A percentile compares a stretch with the other conserved stretches of the same genome.
phyloP scores from a whole-genome alignment of 2,888 invertebrate species.

The Noctuana brunneofusca region DNA sequence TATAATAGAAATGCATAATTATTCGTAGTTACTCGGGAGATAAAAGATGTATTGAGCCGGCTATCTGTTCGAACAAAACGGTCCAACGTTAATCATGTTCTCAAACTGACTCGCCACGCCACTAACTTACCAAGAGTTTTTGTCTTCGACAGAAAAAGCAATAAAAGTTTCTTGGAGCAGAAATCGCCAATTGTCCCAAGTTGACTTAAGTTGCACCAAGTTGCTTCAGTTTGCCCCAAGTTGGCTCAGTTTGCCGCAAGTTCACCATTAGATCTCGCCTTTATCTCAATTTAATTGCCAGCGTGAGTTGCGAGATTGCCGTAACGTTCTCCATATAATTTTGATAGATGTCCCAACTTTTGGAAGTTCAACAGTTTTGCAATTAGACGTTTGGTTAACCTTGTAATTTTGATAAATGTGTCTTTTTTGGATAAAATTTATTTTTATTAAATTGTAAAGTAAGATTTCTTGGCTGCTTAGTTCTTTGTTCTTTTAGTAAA shows the following conservation, averaged over 20 bases:
- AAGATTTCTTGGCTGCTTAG: too few relatives aligned
- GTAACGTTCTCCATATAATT: slow-evolving; percentile 20
- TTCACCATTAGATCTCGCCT: slow-evolving; percentile 43
- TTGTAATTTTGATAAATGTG: slow-evolving; percentile 27
- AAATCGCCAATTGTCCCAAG: slow-evolving; percentile 65
- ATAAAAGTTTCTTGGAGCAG: slow-evolving; percentile 69
- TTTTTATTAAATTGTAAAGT: too few relatives aligned
- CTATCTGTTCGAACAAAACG: slow-evolving; percentile 15
- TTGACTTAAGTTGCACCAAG: slow-evolving; percentile 33
- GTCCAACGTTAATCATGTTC: slow-evolving; percentile 39
- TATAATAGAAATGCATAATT: too few relatives aligned
- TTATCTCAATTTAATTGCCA: slow-evolving; percentile 55
- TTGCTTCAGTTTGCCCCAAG: slow-evolving; percentile 55
- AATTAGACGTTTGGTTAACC: slow-evolving; percentile 25
- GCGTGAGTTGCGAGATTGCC: slow-evolving; percentile 42
- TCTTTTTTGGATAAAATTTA: background rate
- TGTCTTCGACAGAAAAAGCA: slow-evolving; percentile 53
- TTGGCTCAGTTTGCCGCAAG: slow-evolving; percentile 55
- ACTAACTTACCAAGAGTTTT: slow-evolving; percentile 37
- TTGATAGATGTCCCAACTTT: slow-evolving; percentile 28
- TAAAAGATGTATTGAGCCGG: background rate
- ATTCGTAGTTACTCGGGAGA: background rate
- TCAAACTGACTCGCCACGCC: slow-evolving; percentile 16
- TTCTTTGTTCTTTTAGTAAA: too few relatives aligned
- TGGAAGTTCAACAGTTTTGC: slow-evolving; percentile 26